phyloP scores from a whole-genome alignment of 2,113 vertebrate genomes.

The Tenebrosternarchus preto region DNA sequence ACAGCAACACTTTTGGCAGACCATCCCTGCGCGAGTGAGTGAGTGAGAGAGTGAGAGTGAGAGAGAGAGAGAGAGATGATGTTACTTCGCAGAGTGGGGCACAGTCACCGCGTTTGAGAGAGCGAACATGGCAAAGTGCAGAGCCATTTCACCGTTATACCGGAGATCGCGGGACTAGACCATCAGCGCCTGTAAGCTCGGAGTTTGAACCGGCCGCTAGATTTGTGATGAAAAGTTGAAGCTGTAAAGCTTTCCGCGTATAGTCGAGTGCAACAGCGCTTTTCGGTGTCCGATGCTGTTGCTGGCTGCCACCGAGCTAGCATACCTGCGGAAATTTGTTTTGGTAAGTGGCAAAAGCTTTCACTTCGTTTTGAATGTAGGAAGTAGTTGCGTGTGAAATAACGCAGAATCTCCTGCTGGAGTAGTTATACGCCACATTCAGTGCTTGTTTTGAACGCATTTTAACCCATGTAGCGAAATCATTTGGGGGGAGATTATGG shows the following conservation, averaged over 20 bases:
- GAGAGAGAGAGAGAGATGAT: conserved; percentile 7
- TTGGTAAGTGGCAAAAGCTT: conserved; percentile 42
- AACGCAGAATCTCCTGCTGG: too few relatives aligned
- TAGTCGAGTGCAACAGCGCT: neutral
- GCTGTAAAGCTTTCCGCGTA: too few relatives aligned
- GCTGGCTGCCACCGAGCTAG: conserved; percentile 5
- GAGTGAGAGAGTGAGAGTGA: neutral
- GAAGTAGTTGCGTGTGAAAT: neutral
- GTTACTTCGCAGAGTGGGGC: neutral
- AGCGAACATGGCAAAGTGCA: conserved; percentile 40
- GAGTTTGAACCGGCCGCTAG: too few relatives aligned
- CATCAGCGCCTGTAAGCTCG: neutral
- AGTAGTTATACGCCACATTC: too few relatives aligned
- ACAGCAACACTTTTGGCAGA: too few relatives aligned
- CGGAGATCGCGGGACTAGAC: conserved; percentile 26
- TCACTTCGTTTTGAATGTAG: neutral
- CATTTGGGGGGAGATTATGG: neutral
- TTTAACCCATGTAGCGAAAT: neutral
- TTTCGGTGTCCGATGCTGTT: conserved; percentile 31
- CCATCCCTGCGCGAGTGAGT: too few relatives aligned
- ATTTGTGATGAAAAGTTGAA: too few relatives aligned
- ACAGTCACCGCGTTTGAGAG: neutral
- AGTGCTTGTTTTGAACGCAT: too few relatives aligned
- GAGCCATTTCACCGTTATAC: neutral
- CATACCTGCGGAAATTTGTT: conserved; percentile 44